Conservation (phyloP, 2,797 vertebrate genomes). For the Rhinoraja longicauda region DNA sequence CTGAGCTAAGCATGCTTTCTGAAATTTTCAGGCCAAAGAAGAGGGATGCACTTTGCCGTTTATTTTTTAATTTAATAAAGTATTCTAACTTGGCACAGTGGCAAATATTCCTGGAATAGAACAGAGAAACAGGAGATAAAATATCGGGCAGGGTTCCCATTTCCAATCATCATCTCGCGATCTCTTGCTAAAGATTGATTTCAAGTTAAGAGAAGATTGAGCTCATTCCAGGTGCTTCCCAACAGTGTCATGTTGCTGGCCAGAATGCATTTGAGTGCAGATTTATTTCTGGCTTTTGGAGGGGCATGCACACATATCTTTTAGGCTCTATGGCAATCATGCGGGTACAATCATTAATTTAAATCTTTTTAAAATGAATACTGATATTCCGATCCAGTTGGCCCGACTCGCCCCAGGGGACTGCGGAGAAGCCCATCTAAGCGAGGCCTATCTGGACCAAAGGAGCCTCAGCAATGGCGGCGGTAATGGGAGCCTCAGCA, state of each 20-base stretch:
- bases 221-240: neutral
- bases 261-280: neutral
- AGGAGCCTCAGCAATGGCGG: no score
- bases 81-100: neutral
- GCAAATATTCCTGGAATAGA: neutral
- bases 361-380: no score
- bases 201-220: neutral
- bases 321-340: no score
- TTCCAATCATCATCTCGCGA: neutral
- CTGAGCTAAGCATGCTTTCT: neutral
- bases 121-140: neutral
- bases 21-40: conserved; percentile 16
- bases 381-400: no score
- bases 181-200: neutral
- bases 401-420: no score
- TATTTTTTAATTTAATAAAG: neutral
- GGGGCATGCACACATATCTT: no score
- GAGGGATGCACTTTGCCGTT: conserved; percentile 1
- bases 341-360: no score
- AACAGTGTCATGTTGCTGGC: no score
- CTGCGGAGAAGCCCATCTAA: no score
- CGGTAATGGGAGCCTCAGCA: no score
- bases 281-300: no score
- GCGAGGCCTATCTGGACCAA: no score
- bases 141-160: neutral